These are phyloP conservation scores for Halisarca cf. caerulea DNA, from an alignment of 37 sponge, comb jelly and placozoan species.

Conservation along the genomic window DNA sequence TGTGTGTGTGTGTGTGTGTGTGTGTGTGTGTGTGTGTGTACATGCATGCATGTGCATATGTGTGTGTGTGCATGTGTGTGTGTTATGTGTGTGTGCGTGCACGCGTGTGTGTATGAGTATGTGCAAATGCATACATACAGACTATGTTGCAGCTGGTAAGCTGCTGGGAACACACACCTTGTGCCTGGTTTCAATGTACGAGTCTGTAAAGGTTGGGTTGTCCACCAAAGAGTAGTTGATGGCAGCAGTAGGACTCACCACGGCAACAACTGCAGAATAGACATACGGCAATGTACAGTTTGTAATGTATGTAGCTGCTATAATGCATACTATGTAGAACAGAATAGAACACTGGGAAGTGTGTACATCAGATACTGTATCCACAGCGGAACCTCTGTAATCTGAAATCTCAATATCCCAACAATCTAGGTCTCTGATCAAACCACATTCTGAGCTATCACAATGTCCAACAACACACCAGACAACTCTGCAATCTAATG, in stretches of 20 bases:
- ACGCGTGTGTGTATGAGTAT: background rate
- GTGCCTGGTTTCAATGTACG: constrained; percentile 67
- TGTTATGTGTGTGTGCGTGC: background rate
- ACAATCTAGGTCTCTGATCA: too few relatives aligned
- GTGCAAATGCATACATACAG: background rate
- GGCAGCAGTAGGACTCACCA: constrained; percentile 53
- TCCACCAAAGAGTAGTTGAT: constrained; percentile 65
- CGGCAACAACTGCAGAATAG: constrained; percentile 59
- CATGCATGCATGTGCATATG: background rate
- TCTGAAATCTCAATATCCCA: too few relatives aligned
- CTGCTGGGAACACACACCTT: constrained; percentile 51
- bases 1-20: too few relatives aligned
- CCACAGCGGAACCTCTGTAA: too few relatives aligned
- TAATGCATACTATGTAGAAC: too few relatives aligned
- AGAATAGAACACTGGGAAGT: too few relatives aligned
- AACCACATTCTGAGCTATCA: too few relatives aligned
- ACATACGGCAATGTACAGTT: too few relatives aligned
- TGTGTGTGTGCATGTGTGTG: background rate
- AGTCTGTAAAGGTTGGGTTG: constrained; percentile 57
- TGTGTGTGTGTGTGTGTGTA: background rate
- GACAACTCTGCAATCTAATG: too few relatives aligned
- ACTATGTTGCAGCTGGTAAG: background rate
- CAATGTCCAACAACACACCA: too few relatives aligned
- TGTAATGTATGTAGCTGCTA: too few relatives aligned
- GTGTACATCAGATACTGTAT: too few relatives aligned